Evolutionary conservation across 1,140 invertebrate species (phyloP).

Genomic region (Heterodera schachtii): DNA sequence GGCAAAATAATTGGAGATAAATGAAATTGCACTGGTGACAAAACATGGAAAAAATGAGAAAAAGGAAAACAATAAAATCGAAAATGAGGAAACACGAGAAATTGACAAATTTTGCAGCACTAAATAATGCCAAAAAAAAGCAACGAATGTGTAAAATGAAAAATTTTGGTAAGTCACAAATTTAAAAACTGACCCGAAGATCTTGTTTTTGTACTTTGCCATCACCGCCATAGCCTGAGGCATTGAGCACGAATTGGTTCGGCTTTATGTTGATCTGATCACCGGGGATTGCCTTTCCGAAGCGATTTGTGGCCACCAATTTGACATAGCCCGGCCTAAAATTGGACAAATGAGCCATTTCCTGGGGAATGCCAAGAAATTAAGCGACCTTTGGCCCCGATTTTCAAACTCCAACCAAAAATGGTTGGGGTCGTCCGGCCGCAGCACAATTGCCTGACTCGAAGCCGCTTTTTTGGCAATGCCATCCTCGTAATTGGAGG

Average conservation of each 20-base stretch:
- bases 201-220: background rate
- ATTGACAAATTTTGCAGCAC: background rate
- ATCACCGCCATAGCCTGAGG: background rate
- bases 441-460: slow-evolving; percentile 13
- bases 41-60: no score
- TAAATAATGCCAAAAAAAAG: no score
- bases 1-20: no score
- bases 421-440: slow-evolving; percentile 11
- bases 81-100: no score
- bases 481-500: slow-evolving; percentile 11
- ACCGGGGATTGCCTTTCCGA: slow-evolving; percentile 10
- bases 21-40: no score
- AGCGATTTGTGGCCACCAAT: slow-evolving; percentile 15
- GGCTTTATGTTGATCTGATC: slow-evolving; percentile 24
- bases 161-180: no score
- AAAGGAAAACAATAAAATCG: background rate
- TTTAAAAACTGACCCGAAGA: background rate
- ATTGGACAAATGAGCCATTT: background rate
- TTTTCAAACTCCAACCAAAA: slow-evolving; percentile 29
- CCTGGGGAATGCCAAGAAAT: background rate
- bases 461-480: slow-evolving; percentile 17
- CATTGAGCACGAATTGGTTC: slow-evolving; percentile 11
- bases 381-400: slow-evolving; percentile 16
- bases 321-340: slow-evolving; percentile 12
- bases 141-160: no score